Conservation (phyloP, 1,140 invertebrate genomes). For the Diabrotica undecimpunctata region DNA sequence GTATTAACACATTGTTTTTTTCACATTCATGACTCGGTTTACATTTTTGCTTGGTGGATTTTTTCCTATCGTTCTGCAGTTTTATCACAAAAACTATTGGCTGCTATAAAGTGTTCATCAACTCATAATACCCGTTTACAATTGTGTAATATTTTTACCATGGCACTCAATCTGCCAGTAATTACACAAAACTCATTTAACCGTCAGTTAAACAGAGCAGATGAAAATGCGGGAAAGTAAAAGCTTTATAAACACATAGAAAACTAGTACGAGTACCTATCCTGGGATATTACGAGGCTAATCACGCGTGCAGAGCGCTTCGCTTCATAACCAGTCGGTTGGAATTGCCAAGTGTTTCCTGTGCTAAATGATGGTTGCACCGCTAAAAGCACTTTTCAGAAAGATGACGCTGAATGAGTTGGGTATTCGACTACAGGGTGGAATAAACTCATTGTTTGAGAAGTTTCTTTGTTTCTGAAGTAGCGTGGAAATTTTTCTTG, state of each 20-base stretch:
- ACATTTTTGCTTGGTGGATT: no score
- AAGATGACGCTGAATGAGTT: neutral
- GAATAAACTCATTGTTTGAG: neutral
- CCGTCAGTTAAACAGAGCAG: neutral
- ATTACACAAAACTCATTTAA: neutral
- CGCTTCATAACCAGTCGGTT: neutral
- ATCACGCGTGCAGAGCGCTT: neutral
- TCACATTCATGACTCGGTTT: no score
- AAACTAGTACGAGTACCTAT: neutral
- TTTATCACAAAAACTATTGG: no score
- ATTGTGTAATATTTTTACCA: neutral
- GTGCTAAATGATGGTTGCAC: neutral
- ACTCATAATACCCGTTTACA: neutral
- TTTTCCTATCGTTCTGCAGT: no score
- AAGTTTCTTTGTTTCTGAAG: no score
- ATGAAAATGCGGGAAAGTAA: neutral
- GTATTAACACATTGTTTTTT: no score
- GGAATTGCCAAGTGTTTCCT: slow-evolving; percentile 1
- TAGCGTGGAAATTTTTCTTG: no score
- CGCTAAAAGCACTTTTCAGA: neutral
- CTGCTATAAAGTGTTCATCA: no score
- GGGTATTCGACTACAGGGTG: neutral
- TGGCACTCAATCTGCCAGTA: neutral
- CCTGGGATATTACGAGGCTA: neutral
- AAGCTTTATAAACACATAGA: slow-evolving; percentile 2